phyloP scores from a whole-genome alignment of 2,888 invertebrate species.

The Pristionchus exspectatus region DNA sequence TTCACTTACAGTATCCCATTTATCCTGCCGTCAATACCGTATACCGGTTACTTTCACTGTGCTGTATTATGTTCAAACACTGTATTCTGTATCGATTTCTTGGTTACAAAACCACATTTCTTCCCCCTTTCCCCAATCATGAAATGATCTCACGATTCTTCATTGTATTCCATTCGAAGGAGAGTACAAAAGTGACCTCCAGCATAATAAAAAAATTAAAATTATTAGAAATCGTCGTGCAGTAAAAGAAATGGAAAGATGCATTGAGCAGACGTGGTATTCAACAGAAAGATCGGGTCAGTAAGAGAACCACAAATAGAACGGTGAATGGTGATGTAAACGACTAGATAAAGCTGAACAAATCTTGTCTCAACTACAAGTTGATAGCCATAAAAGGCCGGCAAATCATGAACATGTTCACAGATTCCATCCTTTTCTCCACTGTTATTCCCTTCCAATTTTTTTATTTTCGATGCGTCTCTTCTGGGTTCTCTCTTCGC shows the following conservation, averaged over 20 bases:
- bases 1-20: slow-evolving; percentile 38
- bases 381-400: slow-evolving; percentile 24
- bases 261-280: neutral
- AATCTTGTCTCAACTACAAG: slow-evolving; percentile 39
- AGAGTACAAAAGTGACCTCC: slow-evolving; percentile 49
- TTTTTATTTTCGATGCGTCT: slow-evolving; percentile 19
- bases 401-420: slow-evolving; percentile 6
- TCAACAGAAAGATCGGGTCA: neutral
- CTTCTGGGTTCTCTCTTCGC: slow-evolving; percentile 12
- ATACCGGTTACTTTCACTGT: neutral
- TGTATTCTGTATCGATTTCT: slow-evolving; percentile 34
- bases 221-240: neutral
- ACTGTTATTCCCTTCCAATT: neutral
- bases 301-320: slow-evolving; percentile 32
- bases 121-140: slow-evolving; percentile 25
- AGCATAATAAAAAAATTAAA: slow-evolving; percentile 22
- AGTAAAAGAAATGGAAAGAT: neutral
- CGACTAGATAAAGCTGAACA: neutral
- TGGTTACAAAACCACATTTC: slow-evolving; percentile 41
- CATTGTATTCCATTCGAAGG: slow-evolving; percentile 48
- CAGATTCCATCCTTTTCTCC: neutral
- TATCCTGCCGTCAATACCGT: slow-evolving; percentile 28
- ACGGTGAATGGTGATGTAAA: slow-evolving; percentile 1
- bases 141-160: slow-evolving; percentile 47
- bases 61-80: slow-evolving; percentile 44